Percentiles rank a stretch among this genome's conserved stretches.
Conservation (phyloP, 53 echinoderm and acorn worm species). For the Holothuria leucospilota region DNA sequence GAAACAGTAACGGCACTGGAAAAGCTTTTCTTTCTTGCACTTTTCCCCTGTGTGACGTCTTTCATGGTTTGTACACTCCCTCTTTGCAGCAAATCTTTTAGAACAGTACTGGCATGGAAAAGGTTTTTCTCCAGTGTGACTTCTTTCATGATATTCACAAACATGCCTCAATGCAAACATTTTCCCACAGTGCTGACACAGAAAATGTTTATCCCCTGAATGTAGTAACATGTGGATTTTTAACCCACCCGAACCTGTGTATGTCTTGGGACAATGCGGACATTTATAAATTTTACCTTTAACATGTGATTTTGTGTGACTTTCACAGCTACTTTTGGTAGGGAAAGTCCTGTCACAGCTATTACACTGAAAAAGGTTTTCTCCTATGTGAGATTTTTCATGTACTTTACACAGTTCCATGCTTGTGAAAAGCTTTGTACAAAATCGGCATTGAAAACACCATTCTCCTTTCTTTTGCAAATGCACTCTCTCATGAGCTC, state of each 20-base stretch:
- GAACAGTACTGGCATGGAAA: constrained; percentile 59
- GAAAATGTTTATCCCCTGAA: constrained; percentile 30
- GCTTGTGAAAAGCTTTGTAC: background rate
- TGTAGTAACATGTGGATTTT: background rate
- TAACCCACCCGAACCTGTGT: background rate
- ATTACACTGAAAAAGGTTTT: background rate
- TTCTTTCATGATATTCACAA: constrained; percentile 47
- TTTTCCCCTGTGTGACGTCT: background rate
- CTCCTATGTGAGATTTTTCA: constrained; percentile 9
- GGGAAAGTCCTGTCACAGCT: constrained; percentile 44
- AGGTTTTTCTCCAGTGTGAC: constrained; percentile 58
- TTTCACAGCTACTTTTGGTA: constrained; percentile 10
- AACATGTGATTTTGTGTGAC: background rate
- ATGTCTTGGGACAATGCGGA: constrained; percentile 30
- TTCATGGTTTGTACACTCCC: constrained; percentile 20
- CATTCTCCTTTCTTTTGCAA: background rate
- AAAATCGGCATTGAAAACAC: background rate
- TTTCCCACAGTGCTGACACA: constrained; percentile 58
- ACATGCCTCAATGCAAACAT: constrained; percentile 37
- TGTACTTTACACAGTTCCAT: background rate
- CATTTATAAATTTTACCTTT: constrained; percentile 12
- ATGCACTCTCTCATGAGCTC: background rate
- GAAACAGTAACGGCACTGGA: constrained; percentile 27
- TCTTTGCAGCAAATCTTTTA: constrained; percentile 12
- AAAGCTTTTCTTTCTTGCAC: background rate